Evolutionary conservation across 2,797 vertebrate species (phyloP).

Genomic region (Crax fasciolata): DNA sequence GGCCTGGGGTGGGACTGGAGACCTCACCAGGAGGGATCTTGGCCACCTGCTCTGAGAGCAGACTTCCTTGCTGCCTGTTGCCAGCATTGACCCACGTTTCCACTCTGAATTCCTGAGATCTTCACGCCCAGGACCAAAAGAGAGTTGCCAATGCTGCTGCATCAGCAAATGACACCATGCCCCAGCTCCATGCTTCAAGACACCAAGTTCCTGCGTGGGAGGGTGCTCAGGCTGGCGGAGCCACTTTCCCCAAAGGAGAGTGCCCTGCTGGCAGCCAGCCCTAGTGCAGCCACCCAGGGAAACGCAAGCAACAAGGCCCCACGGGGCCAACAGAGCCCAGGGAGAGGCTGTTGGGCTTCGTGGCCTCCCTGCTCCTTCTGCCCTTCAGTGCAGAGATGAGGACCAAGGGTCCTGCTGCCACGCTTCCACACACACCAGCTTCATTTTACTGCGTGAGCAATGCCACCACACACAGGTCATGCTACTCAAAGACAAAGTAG

Average conservation of each 20-base stretch:
- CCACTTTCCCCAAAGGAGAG: neutral
- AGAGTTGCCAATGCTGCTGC: neutral
- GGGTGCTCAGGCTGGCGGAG: neutral
- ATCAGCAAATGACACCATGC: neutral
- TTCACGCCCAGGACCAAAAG: neutral
- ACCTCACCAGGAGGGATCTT: neutral
- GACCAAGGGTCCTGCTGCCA: neutral
- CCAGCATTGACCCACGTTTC: neutral
- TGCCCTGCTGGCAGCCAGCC: neutral
- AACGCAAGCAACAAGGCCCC: neutral
- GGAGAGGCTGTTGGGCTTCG: neutral
- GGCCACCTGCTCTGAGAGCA: neutral
- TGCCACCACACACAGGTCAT: neutral
- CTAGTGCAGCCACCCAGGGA: fast-evolving
- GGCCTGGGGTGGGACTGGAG: neutral
- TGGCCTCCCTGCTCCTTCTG: neutral
- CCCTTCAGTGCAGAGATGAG: neutral
- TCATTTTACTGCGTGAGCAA: neutral
- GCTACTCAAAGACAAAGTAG: neutral
- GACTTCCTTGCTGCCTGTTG: neutral
- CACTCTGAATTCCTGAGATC: neutral
- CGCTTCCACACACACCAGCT: neutral
- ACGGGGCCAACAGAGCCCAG: neutral
- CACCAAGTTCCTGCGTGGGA: neutral
- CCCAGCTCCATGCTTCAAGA: neutral